Base-by-base conservation (phyloP, 64 coral and sea anemone species). In the Pocillopora verrucosa region DNA sequence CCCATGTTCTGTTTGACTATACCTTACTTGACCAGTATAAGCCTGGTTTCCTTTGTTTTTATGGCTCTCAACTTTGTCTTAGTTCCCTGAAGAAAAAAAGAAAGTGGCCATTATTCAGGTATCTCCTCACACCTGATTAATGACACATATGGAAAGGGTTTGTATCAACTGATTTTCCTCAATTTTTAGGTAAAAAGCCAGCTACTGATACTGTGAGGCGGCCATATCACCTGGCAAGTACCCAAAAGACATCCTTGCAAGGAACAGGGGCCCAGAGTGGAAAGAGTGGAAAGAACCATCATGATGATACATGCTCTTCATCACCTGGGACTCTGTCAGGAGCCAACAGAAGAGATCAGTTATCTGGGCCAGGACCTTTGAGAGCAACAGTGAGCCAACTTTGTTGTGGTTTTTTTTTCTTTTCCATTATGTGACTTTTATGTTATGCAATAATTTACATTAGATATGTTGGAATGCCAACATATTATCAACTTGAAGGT, bases 131-230 rank as follows among this genome's bases (percentile, higher is more conserved):
- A 7, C 41, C 41, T 51, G 41, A 7, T 51, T 7, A 4, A 7
- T 51, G 7, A 51, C 3, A 51, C 41, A 51, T 51, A 51, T 51
- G 41, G 3, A 51, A 7, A 51, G 7, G 41, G 41, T 51, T 51
- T 51, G 7, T 51, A 51, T 4, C 41, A 11, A 11, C 20, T 24
- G 1, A 11, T 70, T n/a, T n/a, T 70, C 25, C 14, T 73, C 12
- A 34, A 88, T 11, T 37, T 61, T 61, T 24, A 69, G 88, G 73
- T 19, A 77, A 89, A 75, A 79, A 77, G 76, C 12, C 34, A 56
- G 16, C 37, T 70, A 17, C 19, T 70, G 63, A 70, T n/a, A 20
- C 16, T 20, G 25, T 37, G 9, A 51, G 20, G 76, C 59, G 62
- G 25, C 61, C 76, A 11, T 80, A 58, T 26, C 26, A 70, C 51